Evolutionary conservation across 2,113 vertebrate genomes (phyloP).

Genomic region (Paracanthobrama guichenoti): DNA sequence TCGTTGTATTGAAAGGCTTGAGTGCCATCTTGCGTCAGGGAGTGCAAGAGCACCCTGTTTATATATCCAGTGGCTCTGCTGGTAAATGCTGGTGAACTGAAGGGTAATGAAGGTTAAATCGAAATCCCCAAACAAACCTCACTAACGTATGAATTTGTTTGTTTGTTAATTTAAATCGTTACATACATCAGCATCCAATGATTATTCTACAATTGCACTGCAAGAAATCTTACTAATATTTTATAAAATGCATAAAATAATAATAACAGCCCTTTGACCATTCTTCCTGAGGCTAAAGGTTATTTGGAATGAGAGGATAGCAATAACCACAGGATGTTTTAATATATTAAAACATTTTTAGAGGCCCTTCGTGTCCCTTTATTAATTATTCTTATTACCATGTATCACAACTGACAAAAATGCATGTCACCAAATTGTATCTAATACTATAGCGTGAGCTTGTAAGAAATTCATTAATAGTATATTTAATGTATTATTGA

Average conservation of each 20-base stretch:
- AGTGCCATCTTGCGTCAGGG: slow-evolving; percentile 12
- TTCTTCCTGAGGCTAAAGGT: not conserved
- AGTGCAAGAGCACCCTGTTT: not conserved
- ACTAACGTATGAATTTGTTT: not conserved
- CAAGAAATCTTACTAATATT: too few relatives aligned
- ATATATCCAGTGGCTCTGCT: not conserved
- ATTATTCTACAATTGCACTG: not conserved
- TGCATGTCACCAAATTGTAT: not conserved
- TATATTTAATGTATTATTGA: not conserved
- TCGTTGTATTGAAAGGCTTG: not conserved
- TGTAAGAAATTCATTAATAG: not conserved
- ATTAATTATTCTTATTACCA: not conserved
- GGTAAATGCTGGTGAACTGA: not conserved
- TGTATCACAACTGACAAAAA: not conserved
- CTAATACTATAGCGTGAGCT: not conserved
- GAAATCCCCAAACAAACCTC: not conserved
- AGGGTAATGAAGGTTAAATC: not conserved
- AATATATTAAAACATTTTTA: too few relatives aligned
- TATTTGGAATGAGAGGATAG: not conserved
- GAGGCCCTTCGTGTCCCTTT: too few relatives aligned
- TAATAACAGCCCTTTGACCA: too few relatives aligned
- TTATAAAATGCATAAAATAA: too few relatives aligned
- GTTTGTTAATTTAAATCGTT: not conserved
- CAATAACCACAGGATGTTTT: too few relatives aligned
- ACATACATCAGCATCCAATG: not conserved